Percentiles rank a stretch among this genome's conserved stretches.
These are phyloP conservation scores for Hyles vespertilio DNA, from an alignment of 1,140 invertebrate species.

Conservation along the genomic window DNA sequence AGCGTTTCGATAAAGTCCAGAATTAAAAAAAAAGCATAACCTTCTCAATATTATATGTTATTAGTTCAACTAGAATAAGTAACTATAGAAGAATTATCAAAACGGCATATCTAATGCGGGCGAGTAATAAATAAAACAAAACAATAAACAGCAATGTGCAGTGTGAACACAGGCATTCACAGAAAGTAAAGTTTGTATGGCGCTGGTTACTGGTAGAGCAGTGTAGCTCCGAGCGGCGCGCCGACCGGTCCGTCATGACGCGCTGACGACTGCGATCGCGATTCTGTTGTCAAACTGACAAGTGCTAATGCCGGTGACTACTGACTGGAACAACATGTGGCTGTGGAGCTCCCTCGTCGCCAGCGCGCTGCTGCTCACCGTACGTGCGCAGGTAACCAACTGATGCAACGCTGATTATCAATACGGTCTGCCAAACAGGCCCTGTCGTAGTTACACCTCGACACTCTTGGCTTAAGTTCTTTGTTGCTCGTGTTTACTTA, in stretches of 20 bases:
- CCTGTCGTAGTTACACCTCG: not conserved
- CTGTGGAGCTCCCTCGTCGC: slow-evolving; percentile 40
- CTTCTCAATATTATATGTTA: no score
- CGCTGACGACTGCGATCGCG: slow-evolving; percentile 28
- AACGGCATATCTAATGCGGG: no score
- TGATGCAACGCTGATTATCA: slow-evolving; percentile 10
- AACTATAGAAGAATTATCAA: no score
- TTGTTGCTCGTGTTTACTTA: not conserved
- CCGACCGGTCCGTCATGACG: slow-evolving; percentile 53
- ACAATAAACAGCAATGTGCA: not conserved
- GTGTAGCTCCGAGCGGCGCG: slow-evolving; percentile 52
- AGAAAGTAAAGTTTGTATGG: slow-evolving; percentile 64
- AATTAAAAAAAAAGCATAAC: no score
- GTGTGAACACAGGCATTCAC: slow-evolving; percentile 53
- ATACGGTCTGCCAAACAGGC: slow-evolving; percentile 6
- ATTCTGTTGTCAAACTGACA: slow-evolving; percentile 22
- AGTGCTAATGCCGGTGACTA: slow-evolving; percentile 28
- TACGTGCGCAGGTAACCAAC: slow-evolving; percentile 48
- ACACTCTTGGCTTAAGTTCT: slow-evolving; percentile 2
- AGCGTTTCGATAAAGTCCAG: no score
- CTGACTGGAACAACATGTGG: slow-evolving; percentile 50
- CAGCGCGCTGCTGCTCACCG: slow-evolving; percentile 37
- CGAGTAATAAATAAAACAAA: not conserved
- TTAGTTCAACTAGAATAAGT: no score
- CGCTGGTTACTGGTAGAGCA: slow-evolving; percentile 28